These are phyloP conservation scores for Holacanthus passer DNA, from an alignment of 2,113 vertebrate genomes.

Conservation along the genomic window DNA sequence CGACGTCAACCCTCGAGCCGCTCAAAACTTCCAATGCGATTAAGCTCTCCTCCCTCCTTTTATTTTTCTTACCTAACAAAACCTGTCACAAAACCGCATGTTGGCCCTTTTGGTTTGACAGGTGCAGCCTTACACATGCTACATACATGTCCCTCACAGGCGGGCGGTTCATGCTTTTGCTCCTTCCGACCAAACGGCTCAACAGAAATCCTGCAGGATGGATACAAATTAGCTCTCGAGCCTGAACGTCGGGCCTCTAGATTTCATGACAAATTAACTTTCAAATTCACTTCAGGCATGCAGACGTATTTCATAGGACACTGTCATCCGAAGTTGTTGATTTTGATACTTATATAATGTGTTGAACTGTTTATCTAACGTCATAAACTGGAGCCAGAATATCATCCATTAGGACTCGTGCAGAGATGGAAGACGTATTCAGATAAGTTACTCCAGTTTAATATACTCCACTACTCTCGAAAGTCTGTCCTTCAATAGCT, in stretches of 20 bases:
- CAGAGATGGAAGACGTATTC: not conserved
- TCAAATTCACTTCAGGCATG: constrained; percentile 45
- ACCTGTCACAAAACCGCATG: constrained; percentile 25
- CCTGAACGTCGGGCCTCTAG: not conserved
- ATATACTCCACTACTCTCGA: not conserved
- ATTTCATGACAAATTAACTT: constrained; percentile 69
- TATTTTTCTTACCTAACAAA: constrained; percentile 33
- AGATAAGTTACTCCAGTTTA: not conserved
- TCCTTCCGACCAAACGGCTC: constrained; percentile 19
- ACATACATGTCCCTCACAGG: not conserved
- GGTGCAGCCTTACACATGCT: constrained; percentile 21
- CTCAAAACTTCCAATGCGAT: constrained; percentile 20
- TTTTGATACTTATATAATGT: constrained; percentile 26
- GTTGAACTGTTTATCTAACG: constrained; percentile 34
- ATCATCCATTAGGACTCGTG: not conserved
- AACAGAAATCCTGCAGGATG: constrained; percentile 24
- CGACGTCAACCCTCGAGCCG: not conserved
- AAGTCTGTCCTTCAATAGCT: not conserved
- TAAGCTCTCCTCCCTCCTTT: not conserved
- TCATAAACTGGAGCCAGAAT: constrained; percentile 32
- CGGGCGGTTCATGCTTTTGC: constrained; percentile 19
- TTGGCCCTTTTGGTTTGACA: constrained; percentile 33
- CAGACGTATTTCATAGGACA: constrained; percentile 53
- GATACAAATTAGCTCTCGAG: constrained; percentile 1
- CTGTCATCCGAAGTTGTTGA: constrained; percentile 12